Conservation (phyloP, 2,113 vertebrate species). For the Phrynocephalus versicolor region DNA sequence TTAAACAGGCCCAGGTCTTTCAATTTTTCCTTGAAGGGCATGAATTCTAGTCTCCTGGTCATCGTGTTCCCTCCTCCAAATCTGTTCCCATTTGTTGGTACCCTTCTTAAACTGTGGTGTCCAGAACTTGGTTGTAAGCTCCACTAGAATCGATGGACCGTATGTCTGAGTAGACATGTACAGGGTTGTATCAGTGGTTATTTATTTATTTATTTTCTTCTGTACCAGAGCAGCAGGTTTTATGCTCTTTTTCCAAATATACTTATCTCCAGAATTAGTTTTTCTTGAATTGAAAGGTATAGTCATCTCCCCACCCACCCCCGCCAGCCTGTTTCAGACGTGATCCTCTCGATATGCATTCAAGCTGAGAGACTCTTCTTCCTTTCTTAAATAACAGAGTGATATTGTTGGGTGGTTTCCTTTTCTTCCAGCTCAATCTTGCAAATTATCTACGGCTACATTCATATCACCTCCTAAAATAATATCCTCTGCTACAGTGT, state of each 20-base stretch:
- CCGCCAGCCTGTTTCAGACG: not conserved
- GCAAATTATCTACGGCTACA: not conserved
- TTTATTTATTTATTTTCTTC: too few species aligned
- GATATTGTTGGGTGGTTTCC: not conserved
- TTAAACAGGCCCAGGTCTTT: too few species aligned
- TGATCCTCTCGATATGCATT: not conserved
- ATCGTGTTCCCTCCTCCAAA: too few species aligned
- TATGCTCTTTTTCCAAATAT: not conserved
- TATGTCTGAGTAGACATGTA: not conserved
- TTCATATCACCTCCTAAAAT: slow-evolving; percentile 11
- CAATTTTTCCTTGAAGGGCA: too few species aligned
- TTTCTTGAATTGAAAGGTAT: not conserved
- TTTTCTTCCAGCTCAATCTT: slow-evolving; percentile 3
- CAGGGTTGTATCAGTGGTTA: not conserved
- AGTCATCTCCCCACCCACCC: not conserved
- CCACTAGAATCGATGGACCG: not conserved
- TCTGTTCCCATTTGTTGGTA: too few species aligned
- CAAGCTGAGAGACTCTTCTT: not conserved
- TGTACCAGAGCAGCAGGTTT: not conserved
- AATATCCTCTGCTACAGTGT: not conserved
- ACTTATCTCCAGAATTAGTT: not conserved
- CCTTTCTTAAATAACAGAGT: not conserved
- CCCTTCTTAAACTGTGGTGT: too few species aligned
- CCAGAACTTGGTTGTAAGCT: not conserved
- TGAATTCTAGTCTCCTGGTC: too few species aligned